Conservation (phyloP, 1,140 invertebrate species). For the Calephelis virginiensis region DNA sequence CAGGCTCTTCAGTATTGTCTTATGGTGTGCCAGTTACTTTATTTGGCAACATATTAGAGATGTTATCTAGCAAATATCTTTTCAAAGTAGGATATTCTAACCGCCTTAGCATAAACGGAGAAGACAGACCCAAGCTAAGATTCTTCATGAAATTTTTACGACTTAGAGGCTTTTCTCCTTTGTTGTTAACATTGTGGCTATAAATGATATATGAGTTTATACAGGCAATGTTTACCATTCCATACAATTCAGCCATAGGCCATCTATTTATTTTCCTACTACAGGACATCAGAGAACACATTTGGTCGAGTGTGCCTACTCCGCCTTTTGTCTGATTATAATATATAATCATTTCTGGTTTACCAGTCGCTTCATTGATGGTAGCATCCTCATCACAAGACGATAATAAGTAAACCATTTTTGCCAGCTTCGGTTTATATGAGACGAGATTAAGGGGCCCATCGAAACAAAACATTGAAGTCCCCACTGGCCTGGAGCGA, state of each 20-base stretch:
- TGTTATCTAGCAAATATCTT: background rate
- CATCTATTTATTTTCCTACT: background rate
- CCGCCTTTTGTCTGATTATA: too few relatives aligned
- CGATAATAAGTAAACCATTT: constrained; percentile 52
- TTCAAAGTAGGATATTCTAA: background rate
- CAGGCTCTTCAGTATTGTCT: background rate
- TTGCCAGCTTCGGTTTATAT: constrained; percentile 51
- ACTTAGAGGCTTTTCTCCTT: background rate
- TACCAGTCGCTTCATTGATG: too few relatives aligned
- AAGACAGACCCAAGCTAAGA: background rate
- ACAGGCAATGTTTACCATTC: background rate
- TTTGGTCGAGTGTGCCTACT: too few relatives aligned
- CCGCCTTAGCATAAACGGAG: background rate
- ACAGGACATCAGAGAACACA: too few relatives aligned
- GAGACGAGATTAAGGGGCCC: constrained; percentile 26
- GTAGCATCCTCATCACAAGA: constrained; percentile 35
- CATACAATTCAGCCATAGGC: background rate
- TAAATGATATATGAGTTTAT: background rate
- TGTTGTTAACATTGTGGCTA: background rate
- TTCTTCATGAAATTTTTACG: background rate
- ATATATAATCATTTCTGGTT: too few relatives aligned
- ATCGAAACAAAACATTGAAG: constrained; percentile 31
- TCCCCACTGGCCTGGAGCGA: constrained; percentile 23
- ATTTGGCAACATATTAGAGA: background rate
- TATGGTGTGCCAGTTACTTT: background rate